Base-by-base conservation (phyloP, 2,113 vertebrate species). In the Leucopsar rothschildi region DNA sequence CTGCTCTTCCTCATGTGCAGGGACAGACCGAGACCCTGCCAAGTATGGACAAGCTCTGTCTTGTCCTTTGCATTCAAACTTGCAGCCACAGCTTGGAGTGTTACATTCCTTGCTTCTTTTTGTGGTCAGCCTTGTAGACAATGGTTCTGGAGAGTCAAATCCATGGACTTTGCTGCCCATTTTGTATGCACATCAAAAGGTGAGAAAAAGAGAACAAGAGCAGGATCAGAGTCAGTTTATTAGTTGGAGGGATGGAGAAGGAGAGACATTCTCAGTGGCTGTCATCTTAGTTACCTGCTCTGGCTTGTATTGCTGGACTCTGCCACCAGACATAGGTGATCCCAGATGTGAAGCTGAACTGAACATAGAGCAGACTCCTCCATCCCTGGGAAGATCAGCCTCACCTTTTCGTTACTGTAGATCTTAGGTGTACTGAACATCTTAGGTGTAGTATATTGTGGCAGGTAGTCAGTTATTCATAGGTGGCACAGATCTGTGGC, bases 91-190 rank as follows among this genome's bases (percentile, higher is more conserved):
- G 20, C 13, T 18, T 3, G 2, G 23, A 65, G 11, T 2, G 6
- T 61, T 18, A 7, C 0, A 1, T 19, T 31, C 10, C 3, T 7
- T 53, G 37, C 9, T 35, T 9, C 19, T 44, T 53, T 3, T 0
- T 56, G 20, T 8, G 8, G 22, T 56, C 39, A 28, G 25, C 29
- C 56, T 40, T 63, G 52, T 20, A 75, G 35, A 23, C 15, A 18
- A 2, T 4, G 28, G 29, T 24, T 59, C 39, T 2, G 2, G 12
- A 39, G 31, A 82, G 17, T 70, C 33, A 37, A 18, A 22, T 3
- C 12, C 23, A 6, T 12, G 16, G 31, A 28, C 18, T 80, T 85
- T 40, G 11, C 39, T 63, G n/a, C 13, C 5, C 11, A 5, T n/a
- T 72, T 56, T 53, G 11, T 29, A 3, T 16, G 8, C 37, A 15